These are phyloP conservation scores for Rhinatrema bivittatum DNA, from an alignment of 2,797 vertebrate genomes.

Conservation along the genomic window DNA sequence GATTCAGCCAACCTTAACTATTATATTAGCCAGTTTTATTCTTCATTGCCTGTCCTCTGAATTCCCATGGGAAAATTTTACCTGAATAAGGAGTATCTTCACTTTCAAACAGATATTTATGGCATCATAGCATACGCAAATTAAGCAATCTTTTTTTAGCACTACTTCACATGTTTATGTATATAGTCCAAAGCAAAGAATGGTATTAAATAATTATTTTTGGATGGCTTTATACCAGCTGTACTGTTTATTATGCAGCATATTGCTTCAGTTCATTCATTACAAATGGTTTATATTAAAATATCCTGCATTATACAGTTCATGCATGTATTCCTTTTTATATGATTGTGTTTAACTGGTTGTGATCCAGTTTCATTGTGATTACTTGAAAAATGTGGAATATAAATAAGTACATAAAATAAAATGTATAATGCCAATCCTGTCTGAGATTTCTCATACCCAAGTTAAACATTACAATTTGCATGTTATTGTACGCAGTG, in stretches of 20 bases:
- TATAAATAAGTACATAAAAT: too few relatives aligned
- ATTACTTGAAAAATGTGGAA: too few relatives aligned
- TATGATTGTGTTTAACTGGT: too few relatives aligned
- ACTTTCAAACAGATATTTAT: conserved; percentile 7
- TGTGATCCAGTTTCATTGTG: too few relatives aligned
- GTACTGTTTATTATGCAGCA: not conserved
- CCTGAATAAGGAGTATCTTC: conserved; percentile 19
- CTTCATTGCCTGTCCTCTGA: conserved; percentile 24
- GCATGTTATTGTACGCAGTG: too few relatives aligned
- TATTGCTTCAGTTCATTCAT: conserved; percentile 4
- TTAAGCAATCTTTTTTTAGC: conserved; percentile 14
- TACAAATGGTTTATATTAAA: conserved; percentile 3
- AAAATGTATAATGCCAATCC: conserved; percentile 3
- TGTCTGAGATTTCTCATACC: conserved; percentile 6
- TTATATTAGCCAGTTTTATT: conserved; percentile 35
- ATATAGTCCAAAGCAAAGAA: conserved; percentile 11
- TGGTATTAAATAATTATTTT: conserved; percentile 11
- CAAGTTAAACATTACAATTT: too few relatives aligned
- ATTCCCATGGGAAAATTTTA: conserved; percentile 17
- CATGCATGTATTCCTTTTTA: too few relatives aligned
- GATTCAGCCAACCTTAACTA: conserved; percentile 25
- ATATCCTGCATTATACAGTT: conserved; percentile 6
- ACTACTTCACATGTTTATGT: conserved; percentile 1
- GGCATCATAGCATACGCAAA: not conserved
- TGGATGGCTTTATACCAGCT: not conserved